Percentiles rank a stretch among this genome's conserved stretches.
Conservation (phyloP, 2,113 vertebrate species). For the Rana temporaria region DNA sequence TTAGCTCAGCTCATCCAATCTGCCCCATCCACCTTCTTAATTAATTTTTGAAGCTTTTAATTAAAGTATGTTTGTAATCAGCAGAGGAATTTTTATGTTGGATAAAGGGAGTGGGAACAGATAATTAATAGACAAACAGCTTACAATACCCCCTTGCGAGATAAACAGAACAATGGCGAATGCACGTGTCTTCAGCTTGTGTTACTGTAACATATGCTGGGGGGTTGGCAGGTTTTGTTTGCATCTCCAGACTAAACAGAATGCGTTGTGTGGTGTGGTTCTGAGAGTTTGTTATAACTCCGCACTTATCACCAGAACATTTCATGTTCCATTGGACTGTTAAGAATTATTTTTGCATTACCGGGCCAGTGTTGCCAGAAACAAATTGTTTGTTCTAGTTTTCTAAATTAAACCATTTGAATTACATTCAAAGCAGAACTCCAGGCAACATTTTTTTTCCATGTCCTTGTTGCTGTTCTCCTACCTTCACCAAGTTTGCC, state of each 20-base stretch:
- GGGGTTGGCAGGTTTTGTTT: background rate
- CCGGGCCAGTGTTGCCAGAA: too few species aligned
- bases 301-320: background rate
- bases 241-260: background rate
- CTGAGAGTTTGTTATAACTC: background rate
- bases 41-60: constrained; percentile 52
- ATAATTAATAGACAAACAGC: constrained; percentile 34
- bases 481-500: too few species aligned
- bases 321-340: background rate
- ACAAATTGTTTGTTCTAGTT: too few species aligned
- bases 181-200: background rate
- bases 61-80: constrained; percentile 37
- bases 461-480: too few species aligned
- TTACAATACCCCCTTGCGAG: constrained; percentile 12
- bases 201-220: constrained; percentile 1
- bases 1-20: background rate
- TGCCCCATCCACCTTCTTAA: constrained; percentile 21
- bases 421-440: too few species aligned
- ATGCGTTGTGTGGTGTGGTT: background rate
- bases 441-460: too few species aligned
- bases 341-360: too few species aligned
- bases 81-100: background rate
- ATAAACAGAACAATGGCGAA: constrained; percentile 15
- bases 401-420: too few species aligned
- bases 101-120: constrained; percentile 21